Conservation (phyloP, 2,797 vertebrate genomes). For the Alfaro cultratus region DNA sequence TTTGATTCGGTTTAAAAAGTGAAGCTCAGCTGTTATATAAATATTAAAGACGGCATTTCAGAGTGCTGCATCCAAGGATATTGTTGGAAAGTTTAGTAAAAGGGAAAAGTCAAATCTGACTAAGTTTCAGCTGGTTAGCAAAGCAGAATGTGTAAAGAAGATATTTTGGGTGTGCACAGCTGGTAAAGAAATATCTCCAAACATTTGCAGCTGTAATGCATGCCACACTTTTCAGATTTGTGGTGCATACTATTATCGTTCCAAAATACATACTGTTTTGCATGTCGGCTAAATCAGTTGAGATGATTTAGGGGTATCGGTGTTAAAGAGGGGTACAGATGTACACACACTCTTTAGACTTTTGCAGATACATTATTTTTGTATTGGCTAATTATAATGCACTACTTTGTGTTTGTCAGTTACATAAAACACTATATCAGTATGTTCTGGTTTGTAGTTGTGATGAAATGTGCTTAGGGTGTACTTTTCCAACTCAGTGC, state of each 20-base stretch:
- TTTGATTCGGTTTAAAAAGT: not conserved
- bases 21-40: not conserved
- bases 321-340: not conserved
- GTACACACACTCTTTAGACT: not conserved
- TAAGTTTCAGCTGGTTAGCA: not conserved
- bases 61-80: not conserved
- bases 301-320: not conserved
- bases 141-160: not conserved
- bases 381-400: not conserved
- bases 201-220: not conserved
- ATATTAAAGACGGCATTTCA: not conserved
- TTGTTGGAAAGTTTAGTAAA: not conserved
- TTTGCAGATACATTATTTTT: not conserved
- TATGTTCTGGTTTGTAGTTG: not conserved
- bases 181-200: not conserved
- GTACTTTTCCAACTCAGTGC: not conserved
- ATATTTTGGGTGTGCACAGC: not conserved
- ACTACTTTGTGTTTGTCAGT: not conserved
- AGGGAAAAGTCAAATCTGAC: not conserved
- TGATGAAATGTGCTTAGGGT: not conserved
- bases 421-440: not conserved
- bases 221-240: not conserved
- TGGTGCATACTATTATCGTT: not conserved
- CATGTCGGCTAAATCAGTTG: not conserved
- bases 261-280: not conserved